These are phyloP conservation scores for Tenodera sinensis DNA, from an alignment of 2,888 invertebrate genomes.

Conservation along the genomic window DNA sequence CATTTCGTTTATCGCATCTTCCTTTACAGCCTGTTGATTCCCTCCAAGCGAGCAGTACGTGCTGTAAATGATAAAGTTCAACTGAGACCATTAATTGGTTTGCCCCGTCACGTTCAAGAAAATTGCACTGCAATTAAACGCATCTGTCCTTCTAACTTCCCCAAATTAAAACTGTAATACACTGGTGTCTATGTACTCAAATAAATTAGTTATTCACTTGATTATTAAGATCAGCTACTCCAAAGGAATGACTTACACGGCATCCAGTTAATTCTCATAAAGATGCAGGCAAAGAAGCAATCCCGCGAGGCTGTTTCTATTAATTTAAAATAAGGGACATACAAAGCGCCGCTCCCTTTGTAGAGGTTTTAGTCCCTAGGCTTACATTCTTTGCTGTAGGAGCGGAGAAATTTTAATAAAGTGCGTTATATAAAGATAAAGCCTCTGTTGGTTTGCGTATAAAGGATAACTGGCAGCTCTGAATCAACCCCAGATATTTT, in stretches of 20 bases:
- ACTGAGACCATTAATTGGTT: no score
- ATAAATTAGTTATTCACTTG: not conserved
- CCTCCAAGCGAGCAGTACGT: no score
- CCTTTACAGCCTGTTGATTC: no score
- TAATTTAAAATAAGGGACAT: not conserved
- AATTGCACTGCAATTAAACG: no score
- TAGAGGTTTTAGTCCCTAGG: not conserved
- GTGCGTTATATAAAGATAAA: not conserved
- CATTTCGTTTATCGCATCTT: no score
- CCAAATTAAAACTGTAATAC: not conserved
- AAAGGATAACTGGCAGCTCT: not conserved
- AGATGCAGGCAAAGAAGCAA: not conserved
- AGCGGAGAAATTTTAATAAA: not conserved
- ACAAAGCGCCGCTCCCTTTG: not conserved
- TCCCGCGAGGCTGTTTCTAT: not conserved
- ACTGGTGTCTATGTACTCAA: not conserved
- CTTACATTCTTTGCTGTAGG: not conserved
- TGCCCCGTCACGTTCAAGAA: no score
- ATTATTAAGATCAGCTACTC: not conserved
- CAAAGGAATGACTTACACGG: not conserved
- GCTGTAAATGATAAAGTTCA: no score
- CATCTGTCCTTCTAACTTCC: not conserved
- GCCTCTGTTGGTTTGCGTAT: not conserved
- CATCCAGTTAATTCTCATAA: not conserved
- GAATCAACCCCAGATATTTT: no score